Base-by-base conservation (phyloP, 2,797 vertebrate genomes). In the Antennarius maculatus region DNA sequence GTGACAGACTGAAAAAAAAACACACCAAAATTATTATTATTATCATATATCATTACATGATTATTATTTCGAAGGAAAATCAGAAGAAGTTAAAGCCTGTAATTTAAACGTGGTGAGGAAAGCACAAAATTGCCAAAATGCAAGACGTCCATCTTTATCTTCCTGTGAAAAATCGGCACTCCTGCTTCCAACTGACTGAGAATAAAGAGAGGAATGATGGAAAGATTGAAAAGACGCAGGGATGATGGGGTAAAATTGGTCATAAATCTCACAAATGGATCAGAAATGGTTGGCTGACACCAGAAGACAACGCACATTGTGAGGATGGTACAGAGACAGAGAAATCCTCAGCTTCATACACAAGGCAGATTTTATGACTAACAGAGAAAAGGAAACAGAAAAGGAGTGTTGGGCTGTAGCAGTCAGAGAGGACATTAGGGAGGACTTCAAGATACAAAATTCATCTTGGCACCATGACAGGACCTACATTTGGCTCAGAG, bases 401-500 rank as follows among this genome's bases (percentile, higher is more conserved):
- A 60, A 39, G 49, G 42, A 69, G 64, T 72, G 47, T 11, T 49
- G 56, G 7, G 47, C 49, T 56, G 48, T 6, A 52, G 69, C 43
- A 73, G 71, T 42, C 62, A 49, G 27, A 66, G 66, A 79, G 90
- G 91, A 69, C 77, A 85, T 90, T 86, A 88, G 85, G 82, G 73
- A 64, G 76, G 82, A 88, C 90, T 95, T 94, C 93, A 94, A 95
- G 94, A 94, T 88, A 92, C 84, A 89, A 91, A 94, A 97, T 96
- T 93, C 80, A 95, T 95, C 93, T 94, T 82, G 88, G 76, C 74
- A 88, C 62, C 81, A 86, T 95, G 95, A 96, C 95, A 96, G 94
- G 88, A 92, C 86, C 89, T 95, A 95, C 92, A 94, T 97, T 96
- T 95, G 94, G 96, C 97, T 95, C 93, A 92, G 91, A 93, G 86